Conservation (phyloP, 1,140 invertebrate species). For the Pseudomyrmex dendroicus region DNA sequence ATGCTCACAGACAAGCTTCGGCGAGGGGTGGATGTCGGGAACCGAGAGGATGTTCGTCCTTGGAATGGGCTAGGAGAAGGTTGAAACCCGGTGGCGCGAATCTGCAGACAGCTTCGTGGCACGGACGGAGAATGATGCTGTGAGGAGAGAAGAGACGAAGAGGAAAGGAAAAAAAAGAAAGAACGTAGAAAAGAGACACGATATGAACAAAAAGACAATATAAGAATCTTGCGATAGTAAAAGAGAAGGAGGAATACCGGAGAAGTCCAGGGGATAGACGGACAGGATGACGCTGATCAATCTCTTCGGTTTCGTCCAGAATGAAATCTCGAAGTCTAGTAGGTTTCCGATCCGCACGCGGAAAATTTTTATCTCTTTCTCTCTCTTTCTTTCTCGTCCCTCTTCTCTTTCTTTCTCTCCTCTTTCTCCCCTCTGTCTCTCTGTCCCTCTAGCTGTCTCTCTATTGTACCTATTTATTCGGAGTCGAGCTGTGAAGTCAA, state of each 20-base stretch:
- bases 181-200: conserved; percentile 39
- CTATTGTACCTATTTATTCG: neutral
- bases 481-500: too few relatives aligned
- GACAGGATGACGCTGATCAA: conserved; percentile 78
- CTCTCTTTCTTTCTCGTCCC: conserved; percentile 13
- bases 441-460: too few relatives aligned
- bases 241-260: conserved; percentile 43
- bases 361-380: too few relatives aligned
- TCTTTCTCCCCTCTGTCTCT: conserved; percentile 11
- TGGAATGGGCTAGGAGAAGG: conserved; percentile 44
- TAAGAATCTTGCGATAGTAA: conserved; percentile 55
- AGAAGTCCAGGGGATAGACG: conserved; percentile 61
- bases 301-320: conserved; percentile 67
- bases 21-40: conserved; percentile 17
- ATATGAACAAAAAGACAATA: conserved; percentile 62
- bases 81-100: conserved; percentile 72
- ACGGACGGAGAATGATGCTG: conserved; percentile 75
- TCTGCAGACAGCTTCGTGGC: conserved; percentile 75
- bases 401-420: neutral
- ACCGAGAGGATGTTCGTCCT: conserved; percentile 46
- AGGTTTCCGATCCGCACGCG: conserved; percentile 57
- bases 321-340: conserved; percentile 54
- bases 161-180: conserved; percentile 34
- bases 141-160: conserved; percentile 65
- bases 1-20: conserved; percentile 36